Conservation (phyloP, 2,113 vertebrate species). For the Heloderma charlesbogerti region DNA sequence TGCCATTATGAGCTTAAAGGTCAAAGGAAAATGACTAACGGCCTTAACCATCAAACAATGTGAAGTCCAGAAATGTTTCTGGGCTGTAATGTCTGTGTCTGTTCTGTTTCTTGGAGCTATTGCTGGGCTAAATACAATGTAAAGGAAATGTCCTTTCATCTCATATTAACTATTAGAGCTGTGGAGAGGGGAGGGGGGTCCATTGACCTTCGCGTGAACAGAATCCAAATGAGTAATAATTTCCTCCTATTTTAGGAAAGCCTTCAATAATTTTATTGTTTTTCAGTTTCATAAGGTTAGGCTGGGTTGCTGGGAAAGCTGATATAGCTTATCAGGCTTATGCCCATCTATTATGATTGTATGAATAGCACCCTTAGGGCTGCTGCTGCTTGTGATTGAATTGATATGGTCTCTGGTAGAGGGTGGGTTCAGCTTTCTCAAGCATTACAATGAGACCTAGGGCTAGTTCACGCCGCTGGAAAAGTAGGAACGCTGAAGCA, state of each 20-base stretch:
- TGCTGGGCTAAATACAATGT: constrained; percentile 76
- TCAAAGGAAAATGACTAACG: constrained; percentile 75
- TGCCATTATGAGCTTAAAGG: constrained; percentile 71
- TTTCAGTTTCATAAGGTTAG: constrained; percentile 67
- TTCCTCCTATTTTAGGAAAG: constrained; percentile 77
- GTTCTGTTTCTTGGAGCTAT: constrained; percentile 67
- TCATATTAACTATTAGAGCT: constrained; percentile 78
- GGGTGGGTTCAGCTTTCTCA: constrained; percentile 74
- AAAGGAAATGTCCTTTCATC: constrained; percentile 80
- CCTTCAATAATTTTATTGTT: constrained; percentile 77
- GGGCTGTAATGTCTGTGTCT: constrained; percentile 69
- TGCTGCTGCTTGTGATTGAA: constrained; percentile 57
- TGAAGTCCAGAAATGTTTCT: constrained; percentile 64
- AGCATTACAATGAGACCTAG: constrained; percentile 43
- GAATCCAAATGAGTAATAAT: constrained; percentile 79
- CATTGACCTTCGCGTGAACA: constrained; percentile 73
- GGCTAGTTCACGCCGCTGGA: background rate
- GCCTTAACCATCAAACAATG: constrained; percentile 68
- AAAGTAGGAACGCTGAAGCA: no score
- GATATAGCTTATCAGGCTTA: constrained; percentile 68
- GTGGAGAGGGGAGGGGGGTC: constrained; percentile 48
- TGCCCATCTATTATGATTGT: constrained; percentile 56
- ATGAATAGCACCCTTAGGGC: constrained; percentile 50
- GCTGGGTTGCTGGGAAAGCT: constrained; percentile 71
- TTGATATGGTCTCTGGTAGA: constrained; percentile 16